These are phyloP conservation scores for Poecilia picta DNA, from an alignment of 2,797 vertebrate species.

Conservation along the genomic window DNA sequence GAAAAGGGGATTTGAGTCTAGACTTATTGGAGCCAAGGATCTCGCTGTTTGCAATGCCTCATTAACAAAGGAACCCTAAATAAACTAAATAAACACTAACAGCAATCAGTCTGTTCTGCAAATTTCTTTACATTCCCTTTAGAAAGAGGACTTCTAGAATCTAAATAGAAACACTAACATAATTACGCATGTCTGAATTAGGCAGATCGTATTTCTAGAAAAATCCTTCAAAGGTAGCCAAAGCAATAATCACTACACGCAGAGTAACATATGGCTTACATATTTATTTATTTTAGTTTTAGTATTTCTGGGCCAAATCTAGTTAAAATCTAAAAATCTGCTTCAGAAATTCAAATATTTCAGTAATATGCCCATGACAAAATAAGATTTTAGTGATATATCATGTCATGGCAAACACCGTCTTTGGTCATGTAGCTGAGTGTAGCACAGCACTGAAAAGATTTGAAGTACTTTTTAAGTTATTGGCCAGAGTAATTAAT, in stretches of 20 bases:
- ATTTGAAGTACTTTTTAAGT: neutral
- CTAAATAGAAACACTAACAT: neutral
- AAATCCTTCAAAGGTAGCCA: neutral
- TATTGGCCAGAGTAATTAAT: neutral
- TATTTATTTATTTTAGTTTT: neutral
- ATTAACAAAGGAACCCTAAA: constrained; percentile 66
- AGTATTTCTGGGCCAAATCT: neutral
- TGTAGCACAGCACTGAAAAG: neutral
- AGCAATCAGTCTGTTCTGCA: constrained; percentile 19
- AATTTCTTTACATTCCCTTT: neutral
- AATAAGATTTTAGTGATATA: neutral
- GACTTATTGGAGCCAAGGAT: constrained; percentile 75
- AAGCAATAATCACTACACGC: neutral
- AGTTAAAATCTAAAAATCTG: neutral
- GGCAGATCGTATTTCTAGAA: neutral
- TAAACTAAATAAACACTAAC: constrained; percentile 48
- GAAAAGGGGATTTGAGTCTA: constrained; percentile 67
- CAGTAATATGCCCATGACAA: neutral
- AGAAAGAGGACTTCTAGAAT: neutral
- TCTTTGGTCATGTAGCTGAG: neutral
- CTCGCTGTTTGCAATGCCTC: constrained; percentile 54
- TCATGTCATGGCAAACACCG: neutral
- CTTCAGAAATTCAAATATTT: neutral
- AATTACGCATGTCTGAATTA: neutral
- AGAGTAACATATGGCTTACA: neutral